These are phyloP conservation scores for Lepidocyrtinus sp. DNA, from an alignment of 2,888 invertebrate species.

Conservation along the genomic window DNA sequence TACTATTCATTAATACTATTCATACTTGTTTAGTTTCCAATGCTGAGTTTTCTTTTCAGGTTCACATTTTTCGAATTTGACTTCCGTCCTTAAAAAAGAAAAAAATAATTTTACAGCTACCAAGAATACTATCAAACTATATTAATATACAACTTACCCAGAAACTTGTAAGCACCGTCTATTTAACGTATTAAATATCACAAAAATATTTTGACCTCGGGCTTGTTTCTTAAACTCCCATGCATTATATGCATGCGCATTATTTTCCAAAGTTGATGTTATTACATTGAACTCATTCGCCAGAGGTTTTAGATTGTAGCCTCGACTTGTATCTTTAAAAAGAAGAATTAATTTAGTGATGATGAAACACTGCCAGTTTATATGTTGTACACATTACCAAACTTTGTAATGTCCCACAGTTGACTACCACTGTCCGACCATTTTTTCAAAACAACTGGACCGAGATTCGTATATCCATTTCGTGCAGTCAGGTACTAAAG, in stretches of 20 bases:
- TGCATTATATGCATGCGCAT: constrained; percentile 52
- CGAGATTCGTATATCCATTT: constrained; percentile 24
- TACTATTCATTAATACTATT: too few species aligned
- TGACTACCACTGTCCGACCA: constrained; percentile 47
- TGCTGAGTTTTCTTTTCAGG: constrained; percentile 29
- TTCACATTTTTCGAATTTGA: constrained; percentile 39
- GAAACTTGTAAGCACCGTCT: constrained; percentile 29
- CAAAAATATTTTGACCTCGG: not conserved
- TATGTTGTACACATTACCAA: constrained; percentile 51
- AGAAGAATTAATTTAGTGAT: not conserved
- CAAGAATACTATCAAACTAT: too few species aligned
- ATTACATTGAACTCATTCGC: constrained; percentile 61
- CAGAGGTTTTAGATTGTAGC: constrained; percentile 53
- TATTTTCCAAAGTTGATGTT: constrained; percentile 50
- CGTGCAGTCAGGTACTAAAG: constrained; percentile 52
- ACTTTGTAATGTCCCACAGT: constrained; percentile 55
- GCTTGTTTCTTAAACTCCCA: constrained; percentile 49
- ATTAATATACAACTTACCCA: too few species aligned
- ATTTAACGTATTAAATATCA: constrained; percentile 35
- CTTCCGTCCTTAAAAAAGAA: not conserved
- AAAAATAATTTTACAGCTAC: too few species aligned
- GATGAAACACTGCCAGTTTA: too few species aligned
- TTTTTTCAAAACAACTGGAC: constrained; percentile 39
- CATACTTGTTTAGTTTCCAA: constrained; percentile 50
- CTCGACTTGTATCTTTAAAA: constrained; percentile 44